Evolutionary conservation across 1,140 invertebrate genomes (phyloP), one percentile per base, ranked within the genome.

Genomic region (Euura saliciscinereae): DNA sequence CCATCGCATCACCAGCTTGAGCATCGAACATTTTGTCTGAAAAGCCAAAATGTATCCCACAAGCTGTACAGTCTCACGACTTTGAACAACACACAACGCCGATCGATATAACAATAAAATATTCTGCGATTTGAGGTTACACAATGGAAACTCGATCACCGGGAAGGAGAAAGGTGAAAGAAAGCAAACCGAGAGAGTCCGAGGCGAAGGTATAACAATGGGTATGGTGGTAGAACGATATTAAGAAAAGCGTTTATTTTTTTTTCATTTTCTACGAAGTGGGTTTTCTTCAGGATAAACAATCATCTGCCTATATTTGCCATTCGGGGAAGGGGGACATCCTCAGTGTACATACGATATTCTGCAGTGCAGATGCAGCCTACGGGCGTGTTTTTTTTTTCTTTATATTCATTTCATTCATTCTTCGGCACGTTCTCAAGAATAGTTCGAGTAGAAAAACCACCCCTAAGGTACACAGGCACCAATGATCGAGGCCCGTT

Each of bases 381-480:
- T 8, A 59, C 51, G 51, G 51, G 51, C 51, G 51, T 59, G 51
- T 59, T 59, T 59, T 59, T 28, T 28, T 28, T 28, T 28, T 28
- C 28, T 28, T 28, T 28, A 28, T 28, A 3, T 59, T n/a, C 8
- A 59, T 59, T 59, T 59, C 51, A 59, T 59, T 59, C 51, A 59
- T 59, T 73, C 75, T 74, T 13, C 72, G 80, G 71, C 78, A 82
- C 81, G 79, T 83, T 85, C 83, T 82, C 78, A 77, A 74, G 77
- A 71, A 3, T 78, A 82, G 83, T 71, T 82, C 77, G 79, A 79
- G 75, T 82, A 84, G 28, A 28, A 85, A 85, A 86, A 86, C 85
- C 84, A 85, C 83, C 85, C 84, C 83, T 85, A 75, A 81, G 77
- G 78, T 79, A 77, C 51, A 59, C 51, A 8, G 78, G 80, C 73